Conservation (phyloP, 1,140 invertebrate species). For the Trypoxylus dichotomus region DNA sequence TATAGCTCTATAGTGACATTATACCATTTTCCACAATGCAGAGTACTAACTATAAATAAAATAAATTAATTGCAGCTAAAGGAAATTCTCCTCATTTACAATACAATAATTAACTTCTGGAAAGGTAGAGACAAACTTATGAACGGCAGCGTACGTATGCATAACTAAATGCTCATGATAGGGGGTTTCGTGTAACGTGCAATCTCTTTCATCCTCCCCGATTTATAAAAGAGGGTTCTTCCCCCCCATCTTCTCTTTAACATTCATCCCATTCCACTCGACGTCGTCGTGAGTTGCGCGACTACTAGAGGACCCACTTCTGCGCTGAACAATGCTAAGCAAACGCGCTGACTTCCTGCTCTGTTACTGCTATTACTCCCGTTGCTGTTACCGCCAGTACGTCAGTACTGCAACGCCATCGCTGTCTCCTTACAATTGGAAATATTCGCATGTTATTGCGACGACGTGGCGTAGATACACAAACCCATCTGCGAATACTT, state of each 20-base stretch:
- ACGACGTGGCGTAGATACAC: neutral
- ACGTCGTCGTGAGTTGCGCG: neutral
- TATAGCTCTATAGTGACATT: no score
- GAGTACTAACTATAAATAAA: no score
- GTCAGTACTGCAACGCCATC: neutral
- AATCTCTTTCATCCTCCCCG: neutral
- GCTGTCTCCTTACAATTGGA: neutral
- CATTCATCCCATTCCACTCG: neutral
- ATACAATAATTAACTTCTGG: no score
- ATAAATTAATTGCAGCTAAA: no score
- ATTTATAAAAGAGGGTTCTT: conserved; percentile 7
- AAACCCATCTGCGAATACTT: conserved; percentile 6
- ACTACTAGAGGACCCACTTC: neutral
- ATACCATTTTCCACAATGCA: no score
- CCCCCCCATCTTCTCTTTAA: neutral
- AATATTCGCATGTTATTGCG: neutral
- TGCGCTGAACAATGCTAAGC: neutral
- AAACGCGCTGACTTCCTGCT: neutral
- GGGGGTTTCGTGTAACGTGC: neutral
- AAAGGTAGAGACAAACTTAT: neutral
- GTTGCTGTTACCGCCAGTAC: neutral
- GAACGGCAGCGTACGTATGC: neutral
- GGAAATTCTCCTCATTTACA: no score
- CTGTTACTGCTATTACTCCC: neutral
- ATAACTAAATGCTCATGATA: neutral